These are phyloP conservation scores for Cherax quadricarinatus DNA, from an alignment of 1,140 invertebrate genomes.

Conservation along the genomic window DNA sequence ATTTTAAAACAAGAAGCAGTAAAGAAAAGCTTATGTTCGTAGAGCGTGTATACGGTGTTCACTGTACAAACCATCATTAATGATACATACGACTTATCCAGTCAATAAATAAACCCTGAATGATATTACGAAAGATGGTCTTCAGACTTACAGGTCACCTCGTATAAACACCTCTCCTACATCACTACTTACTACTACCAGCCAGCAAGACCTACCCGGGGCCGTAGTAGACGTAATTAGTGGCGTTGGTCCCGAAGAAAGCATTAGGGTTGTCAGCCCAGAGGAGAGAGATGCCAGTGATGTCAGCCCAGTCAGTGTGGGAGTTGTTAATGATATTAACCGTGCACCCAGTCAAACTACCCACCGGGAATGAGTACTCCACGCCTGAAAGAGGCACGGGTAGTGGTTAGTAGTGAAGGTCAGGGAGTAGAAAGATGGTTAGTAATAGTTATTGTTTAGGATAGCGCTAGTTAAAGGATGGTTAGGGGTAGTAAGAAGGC, in stretches of 20 bases:
- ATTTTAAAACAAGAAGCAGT: too few relatives aligned
- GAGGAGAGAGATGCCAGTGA: conserved; percentile 40
- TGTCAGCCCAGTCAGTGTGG: conserved; percentile 27
- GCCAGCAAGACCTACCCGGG: background rate
- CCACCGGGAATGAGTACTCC: conserved; percentile 7
- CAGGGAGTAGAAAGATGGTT: background rate
- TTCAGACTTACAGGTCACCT: too few relatives aligned
- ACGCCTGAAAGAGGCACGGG: conserved; percentile 8
- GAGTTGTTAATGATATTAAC: conserved; percentile 31
- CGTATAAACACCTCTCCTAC: too few relatives aligned
- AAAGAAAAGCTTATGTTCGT: too few relatives aligned
- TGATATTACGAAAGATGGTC: too few relatives aligned
- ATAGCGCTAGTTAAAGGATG: too few relatives aligned
- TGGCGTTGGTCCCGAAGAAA: conserved; percentile 42
- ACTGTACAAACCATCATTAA: too few relatives aligned
- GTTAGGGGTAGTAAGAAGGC: background rate
- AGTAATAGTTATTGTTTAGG: background rate
- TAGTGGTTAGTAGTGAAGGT: background rate
- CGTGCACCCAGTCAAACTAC: background rate
- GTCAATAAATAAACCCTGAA: too few relatives aligned
- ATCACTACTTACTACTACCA: too few relatives aligned
- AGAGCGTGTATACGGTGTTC: too few relatives aligned
- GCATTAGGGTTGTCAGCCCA: conserved; percentile 49
- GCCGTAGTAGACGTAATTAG: conserved; percentile 52
- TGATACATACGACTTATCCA: too few relatives aligned